Conservation (phyloP, 2,797 vertebrate species). For the Carcharodon carcharias region DNA sequence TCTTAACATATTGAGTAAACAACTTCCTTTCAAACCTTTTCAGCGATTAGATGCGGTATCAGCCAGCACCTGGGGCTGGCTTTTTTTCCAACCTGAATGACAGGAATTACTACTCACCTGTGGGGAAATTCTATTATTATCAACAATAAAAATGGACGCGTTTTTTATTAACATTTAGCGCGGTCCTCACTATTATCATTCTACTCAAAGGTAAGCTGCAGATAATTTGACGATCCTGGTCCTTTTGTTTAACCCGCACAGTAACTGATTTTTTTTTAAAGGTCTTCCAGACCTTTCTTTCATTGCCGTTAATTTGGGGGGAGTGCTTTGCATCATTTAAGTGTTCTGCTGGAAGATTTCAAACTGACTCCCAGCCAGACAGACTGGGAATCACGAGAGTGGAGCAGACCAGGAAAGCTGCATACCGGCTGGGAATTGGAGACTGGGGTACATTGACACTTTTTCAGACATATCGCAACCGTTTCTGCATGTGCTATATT, state of each 20-base stretch:
- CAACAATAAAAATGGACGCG: neutral
- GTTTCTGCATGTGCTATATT: neutral
- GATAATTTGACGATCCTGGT: neutral
- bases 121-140: neutral
- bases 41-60: neutral
- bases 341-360: neutral
- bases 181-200: neutral
- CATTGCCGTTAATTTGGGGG: neutral
- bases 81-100: neutral
- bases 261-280: neutral
- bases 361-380: neutral
- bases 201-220: neutral
- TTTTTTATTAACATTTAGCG: neutral
- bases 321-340: neutral
- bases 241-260: neutral
- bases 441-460: neutral
- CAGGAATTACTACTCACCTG: neutral
- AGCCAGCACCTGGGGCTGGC: neutral
- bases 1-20: neutral
- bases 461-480: neutral
- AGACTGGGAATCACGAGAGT: neutral
- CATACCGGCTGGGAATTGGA: slow-evolving; percentile 17
- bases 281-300: neutral
- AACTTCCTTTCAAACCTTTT: neutral
- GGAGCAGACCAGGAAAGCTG: neutral